A percentile compares a stretch with the other conserved stretches of the same genome.
phyloP scores from a whole-genome alignment of 2,113 vertebrate genomes.

The Prinia subflava region DNA sequence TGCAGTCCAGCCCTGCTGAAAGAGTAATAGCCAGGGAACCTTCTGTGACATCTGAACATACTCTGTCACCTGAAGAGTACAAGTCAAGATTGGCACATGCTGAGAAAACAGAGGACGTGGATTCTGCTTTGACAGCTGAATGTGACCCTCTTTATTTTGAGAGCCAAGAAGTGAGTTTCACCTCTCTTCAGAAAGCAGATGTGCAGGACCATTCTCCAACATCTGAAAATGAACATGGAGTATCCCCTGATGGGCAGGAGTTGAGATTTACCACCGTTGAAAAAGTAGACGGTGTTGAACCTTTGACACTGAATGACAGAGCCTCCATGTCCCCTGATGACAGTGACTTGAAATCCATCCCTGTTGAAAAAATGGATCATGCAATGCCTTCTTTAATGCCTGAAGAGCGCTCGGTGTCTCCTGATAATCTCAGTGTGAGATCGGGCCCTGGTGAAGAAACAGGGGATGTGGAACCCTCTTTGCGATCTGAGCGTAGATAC shows the following conservation, averaged over 20 bases:
- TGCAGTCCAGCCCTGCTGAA: constrained; percentile 36
- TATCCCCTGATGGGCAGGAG: constrained; percentile 52
- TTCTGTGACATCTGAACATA: constrained; percentile 51
- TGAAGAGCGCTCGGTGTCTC: constrained; percentile 50
- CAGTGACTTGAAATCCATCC: constrained; percentile 65
- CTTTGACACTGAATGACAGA: constrained; percentile 41
- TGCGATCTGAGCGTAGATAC: not conserved
- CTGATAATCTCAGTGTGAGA: constrained; percentile 34
- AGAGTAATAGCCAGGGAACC: constrained; percentile 6
- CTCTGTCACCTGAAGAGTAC: constrained; percentile 61
- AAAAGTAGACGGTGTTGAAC: not conserved
- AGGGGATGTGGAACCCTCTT: not conserved
- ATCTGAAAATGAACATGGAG: constrained; percentile 61
- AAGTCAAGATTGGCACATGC: constrained; percentile 75
- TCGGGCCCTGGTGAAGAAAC: constrained; percentile 26
- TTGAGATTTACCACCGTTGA: not conserved
- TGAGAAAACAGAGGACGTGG: constrained; percentile 56
- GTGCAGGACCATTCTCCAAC: constrained; percentile 32
- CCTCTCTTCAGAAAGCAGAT: not conserved
- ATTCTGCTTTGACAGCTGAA: not conserved
- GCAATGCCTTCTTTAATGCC: constrained; percentile 3
- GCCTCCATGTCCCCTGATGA: constrained; percentile 64
- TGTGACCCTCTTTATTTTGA: not conserved
- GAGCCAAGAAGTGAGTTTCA: constrained; percentile 43
- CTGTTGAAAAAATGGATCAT: not conserved